phyloP scores from a whole-genome alignment of 2,113 vertebrate genomes.

The Elaphurus davidianus region DNA sequence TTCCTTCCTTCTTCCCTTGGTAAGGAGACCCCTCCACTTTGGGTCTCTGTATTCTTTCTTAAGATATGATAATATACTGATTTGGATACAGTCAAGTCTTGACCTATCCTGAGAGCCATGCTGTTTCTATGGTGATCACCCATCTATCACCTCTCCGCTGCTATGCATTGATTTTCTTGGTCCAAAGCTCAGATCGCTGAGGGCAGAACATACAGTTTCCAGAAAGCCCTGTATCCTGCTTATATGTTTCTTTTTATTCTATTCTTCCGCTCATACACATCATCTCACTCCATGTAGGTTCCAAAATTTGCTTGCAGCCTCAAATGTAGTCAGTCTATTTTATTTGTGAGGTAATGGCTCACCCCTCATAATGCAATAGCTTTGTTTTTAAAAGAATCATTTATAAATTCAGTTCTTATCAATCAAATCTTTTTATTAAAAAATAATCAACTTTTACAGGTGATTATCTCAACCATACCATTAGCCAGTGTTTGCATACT shows the following conservation, averaged over 20 bases:
- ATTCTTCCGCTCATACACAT: background rate
- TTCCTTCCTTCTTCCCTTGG: background rate
- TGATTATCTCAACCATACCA: background rate
- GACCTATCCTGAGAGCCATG: background rate
- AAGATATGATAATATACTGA: background rate
- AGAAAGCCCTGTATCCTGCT: background rate
- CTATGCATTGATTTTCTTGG: constrained; percentile 43
- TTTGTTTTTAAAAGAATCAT: background rate
- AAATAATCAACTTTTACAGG: background rate
- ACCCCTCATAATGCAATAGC: background rate
- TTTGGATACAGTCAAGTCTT: background rate
- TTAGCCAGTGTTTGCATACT: background rate
- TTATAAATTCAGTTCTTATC: background rate
- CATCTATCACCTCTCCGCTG: background rate
- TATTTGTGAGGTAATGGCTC: background rate
- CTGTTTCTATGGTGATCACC: constrained; percentile 39
- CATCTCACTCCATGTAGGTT: background rate
- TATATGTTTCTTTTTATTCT: background rate
- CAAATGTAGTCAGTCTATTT: background rate
- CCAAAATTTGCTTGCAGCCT: background rate
- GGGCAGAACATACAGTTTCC: background rate
- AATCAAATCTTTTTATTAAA: background rate
- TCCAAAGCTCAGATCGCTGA: constrained; percentile 36
- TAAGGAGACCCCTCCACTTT: background rate
- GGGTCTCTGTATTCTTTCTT: background rate